Evolutionary conservation across 2,797 vertebrate genomes (phyloP).

Genomic region (Labroides dimidiatus): DNA sequence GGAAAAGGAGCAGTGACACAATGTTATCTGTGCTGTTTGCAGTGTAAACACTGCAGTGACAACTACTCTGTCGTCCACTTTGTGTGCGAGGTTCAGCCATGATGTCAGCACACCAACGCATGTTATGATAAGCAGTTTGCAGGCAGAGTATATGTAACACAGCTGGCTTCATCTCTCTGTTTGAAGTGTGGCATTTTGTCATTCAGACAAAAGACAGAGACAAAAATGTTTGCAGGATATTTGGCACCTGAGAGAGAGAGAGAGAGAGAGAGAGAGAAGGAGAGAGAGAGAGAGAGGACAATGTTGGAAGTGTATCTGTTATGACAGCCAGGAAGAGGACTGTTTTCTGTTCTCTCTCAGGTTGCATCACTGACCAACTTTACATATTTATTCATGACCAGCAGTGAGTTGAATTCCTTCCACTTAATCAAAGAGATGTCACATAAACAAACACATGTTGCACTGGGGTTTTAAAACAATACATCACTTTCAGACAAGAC

Average conservation of each 20-base stretch:
- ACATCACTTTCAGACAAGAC: neutral
- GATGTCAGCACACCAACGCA: slow-evolving; percentile 10
- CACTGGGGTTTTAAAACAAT: neutral
- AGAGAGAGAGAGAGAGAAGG: neutral
- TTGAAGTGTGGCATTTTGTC: neutral
- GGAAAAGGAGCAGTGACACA: slow-evolving; percentile 15
- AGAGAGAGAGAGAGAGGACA: neutral
- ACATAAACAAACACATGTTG: neutral
- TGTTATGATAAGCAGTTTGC: neutral
- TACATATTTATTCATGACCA: slow-evolving; percentile 2
- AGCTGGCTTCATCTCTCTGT: neutral
- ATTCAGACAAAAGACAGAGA: neutral
- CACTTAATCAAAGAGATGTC: neutral
- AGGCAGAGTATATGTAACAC: no score
- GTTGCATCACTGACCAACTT: neutral
- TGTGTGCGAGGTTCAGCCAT: slow-evolving; percentile 1
- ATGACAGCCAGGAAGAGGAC: neutral
- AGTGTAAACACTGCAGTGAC: slow-evolving; percentile 19
- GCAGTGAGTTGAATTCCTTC: neutral
- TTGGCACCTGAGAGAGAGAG: neutral
- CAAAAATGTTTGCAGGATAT: neutral
- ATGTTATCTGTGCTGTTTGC: slow-evolving; percentile 12
- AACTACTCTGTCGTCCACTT: neutral
- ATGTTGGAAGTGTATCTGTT: neutral
- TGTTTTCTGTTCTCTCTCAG: neutral